Evolutionary conservation across 2,113 vertebrate genomes (phyloP).

Genomic region (Cranoglanis bouderius): DNA sequence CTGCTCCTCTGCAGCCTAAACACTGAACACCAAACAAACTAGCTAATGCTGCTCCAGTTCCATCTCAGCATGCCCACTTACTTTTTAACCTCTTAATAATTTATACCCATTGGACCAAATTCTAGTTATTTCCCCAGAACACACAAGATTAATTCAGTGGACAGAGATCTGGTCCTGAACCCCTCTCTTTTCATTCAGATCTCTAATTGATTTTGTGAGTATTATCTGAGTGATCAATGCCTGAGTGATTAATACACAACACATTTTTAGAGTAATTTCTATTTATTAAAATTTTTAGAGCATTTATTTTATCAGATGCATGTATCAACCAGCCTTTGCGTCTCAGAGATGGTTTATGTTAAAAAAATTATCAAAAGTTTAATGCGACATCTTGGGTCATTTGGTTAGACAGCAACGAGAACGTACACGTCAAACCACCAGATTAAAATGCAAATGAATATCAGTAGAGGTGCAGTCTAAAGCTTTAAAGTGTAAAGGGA

Average conservation of each 20-base stretch:
- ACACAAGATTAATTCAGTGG: neutral
- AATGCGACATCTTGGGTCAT: neutral
- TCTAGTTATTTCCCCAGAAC: conserved; percentile 8
- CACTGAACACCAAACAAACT: neutral
- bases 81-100: conserved; percentile 21
- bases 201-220: neutral
- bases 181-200: neutral
- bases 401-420: neutral
- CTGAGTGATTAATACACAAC: neutral
- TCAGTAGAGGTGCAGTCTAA: neutral
- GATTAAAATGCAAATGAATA: conserved; percentile 31
- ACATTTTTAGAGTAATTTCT: neutral
- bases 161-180: neutral
- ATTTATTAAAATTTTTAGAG: neutral
- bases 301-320: neutral
- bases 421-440: neutral
- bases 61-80: conserved; percentile 5
- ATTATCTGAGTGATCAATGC: neutral
- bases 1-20: conserved; percentile 13
- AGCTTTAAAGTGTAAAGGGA: neutral
- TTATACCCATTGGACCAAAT: neutral
- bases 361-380: neutral
- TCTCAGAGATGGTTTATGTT: neutral
- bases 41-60: neutral
- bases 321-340: neutral